A percentile compares a stretch with the other conserved stretches of the same genome.
phyloP scores from a whole-genome alignment of 2,888 invertebrate species.

The Heteromurus nitidus region DNA sequence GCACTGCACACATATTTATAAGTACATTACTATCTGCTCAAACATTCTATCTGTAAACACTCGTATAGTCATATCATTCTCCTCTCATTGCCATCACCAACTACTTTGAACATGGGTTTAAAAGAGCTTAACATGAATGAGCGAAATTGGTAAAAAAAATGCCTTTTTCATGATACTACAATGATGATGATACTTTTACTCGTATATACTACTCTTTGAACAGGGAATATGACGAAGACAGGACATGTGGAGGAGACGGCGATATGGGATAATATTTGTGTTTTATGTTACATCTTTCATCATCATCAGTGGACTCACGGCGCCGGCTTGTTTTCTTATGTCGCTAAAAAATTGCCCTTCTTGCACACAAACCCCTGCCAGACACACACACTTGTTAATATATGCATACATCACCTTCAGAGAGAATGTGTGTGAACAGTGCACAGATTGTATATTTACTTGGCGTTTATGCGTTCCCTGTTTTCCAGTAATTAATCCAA shows the following conservation, averaged over 20 bases:
- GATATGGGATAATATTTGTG: conserved; percentile 4
- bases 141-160: no score
- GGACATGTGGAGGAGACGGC: neutral
- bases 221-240: neutral
- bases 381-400: conserved; percentile 6
- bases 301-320: conserved; percentile 31
- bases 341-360: conserved; percentile 29
- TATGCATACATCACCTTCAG: neutral
- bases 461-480: conserved; percentile 2
- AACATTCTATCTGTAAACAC: no score
- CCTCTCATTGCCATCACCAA: no score
- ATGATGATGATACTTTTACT: neutral
- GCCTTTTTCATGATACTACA: neutral
- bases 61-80: no score
- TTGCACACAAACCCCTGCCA: neutral
- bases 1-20: no score
- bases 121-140: no score
- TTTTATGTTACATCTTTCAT: conserved; percentile 26
- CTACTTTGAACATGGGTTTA: no score
- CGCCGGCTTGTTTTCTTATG: conserved; percentile 38
- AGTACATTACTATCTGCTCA: no score
- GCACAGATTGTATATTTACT: no score
- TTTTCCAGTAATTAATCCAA: conserved; percentile 49
- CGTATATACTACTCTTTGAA: no score
- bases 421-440: neutral